A percentile compares a stretch with the other conserved stretches of the same genome.
Conservation (phyloP, 2,888 invertebrate species). For the Campopleginae sp. region DNA sequence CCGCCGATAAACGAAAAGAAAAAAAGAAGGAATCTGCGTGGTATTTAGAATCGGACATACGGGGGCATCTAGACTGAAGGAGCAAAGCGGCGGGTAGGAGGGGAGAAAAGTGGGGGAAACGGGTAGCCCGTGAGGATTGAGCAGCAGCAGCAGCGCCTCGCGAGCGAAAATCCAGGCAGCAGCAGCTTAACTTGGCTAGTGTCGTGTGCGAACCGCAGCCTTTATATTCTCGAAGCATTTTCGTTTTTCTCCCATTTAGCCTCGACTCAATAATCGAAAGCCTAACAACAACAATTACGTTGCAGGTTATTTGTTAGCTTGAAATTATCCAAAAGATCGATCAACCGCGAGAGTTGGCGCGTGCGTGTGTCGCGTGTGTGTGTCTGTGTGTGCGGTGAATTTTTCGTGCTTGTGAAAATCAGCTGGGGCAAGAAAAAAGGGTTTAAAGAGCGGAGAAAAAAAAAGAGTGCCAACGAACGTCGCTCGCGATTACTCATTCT, state of each 20-base stretch:
- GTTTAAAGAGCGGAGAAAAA: constrained; percentile 15
- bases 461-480: constrained; percentile 40
- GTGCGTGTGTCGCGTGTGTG: constrained; percentile 30
- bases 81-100: neutral
- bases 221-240: neutral
- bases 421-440: neutral
- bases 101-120: constrained; percentile 19
- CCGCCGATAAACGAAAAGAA: neutral
- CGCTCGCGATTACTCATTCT: neutral
- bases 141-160: constrained; percentile 40
- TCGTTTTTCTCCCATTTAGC: neutral
- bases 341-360: constrained; percentile 14
- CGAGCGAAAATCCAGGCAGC: constrained; percentile 29
- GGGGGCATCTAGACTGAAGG: constrained; percentile 25
- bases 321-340: constrained; percentile 5
- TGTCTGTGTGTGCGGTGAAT: neutral
- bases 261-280: neutral
- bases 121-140: constrained; percentile 26
- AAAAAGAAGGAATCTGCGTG: neutral
- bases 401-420: neutral
- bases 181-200: constrained; percentile 32
- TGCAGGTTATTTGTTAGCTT: neutral
- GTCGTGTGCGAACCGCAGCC: constrained; percentile 26
- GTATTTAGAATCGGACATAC: neutral
- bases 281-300: neutral